Evolutionary conservation across 2,888 invertebrate species (phyloP).

Genomic region (Tetranychus truncatus): DNA sequence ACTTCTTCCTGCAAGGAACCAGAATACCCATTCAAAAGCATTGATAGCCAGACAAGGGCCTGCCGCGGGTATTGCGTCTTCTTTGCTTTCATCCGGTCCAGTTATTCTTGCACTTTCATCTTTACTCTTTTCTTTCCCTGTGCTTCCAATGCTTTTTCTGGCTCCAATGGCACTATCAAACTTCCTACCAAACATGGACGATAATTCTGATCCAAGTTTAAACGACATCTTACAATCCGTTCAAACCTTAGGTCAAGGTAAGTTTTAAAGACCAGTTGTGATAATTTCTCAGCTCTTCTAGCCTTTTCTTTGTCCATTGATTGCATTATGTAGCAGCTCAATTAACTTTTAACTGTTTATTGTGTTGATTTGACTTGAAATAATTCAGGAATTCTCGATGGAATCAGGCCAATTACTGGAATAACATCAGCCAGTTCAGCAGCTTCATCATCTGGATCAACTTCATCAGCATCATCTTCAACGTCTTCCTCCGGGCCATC

Average conservation of each 20-base stretch:
- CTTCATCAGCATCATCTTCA: background rate
- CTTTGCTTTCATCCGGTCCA: background rate
- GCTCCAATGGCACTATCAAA: constrained; percentile 2
- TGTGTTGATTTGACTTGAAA: background rate
- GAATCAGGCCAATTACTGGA: background rate
- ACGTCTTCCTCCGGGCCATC: background rate
- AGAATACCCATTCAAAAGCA: background rate
- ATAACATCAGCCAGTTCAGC: background rate
- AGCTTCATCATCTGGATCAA: background rate
- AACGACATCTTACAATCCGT: background rate
- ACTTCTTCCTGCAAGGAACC: background rate
- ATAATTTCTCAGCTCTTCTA: background rate
- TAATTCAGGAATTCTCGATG: background rate
- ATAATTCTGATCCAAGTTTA: background rate
- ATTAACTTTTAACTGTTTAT: background rate
- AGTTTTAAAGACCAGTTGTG: background rate
- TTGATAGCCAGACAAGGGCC: background rate
- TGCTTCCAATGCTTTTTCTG: background rate
- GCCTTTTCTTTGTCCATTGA: too few relatives aligned
- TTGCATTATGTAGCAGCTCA: background rate
- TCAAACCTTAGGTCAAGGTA: background rate
- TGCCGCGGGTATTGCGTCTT: background rate
- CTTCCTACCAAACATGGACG: constrained; percentile 1
- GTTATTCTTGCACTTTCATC: background rate
- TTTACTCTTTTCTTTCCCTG: constrained; percentile 7